These are phyloP conservation scores for Morpho achilles DNA, from an alignment of 2,888 invertebrate genomes.

Conservation along the genomic window DNA sequence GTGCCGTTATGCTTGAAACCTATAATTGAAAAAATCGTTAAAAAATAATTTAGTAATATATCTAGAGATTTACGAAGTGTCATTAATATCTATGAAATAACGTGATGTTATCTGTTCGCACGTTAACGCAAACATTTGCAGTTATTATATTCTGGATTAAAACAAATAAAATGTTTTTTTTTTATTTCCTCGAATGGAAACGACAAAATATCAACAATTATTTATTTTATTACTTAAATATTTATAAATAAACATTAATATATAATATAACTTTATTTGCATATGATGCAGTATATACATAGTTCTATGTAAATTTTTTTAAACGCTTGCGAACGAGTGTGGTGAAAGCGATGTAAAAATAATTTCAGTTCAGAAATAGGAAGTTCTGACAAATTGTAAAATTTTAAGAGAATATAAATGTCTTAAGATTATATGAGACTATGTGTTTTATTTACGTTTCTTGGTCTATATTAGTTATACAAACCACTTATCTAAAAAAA, in stretches of 20 bases:
- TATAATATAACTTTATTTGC: constrained; percentile 16
- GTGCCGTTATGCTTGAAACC: too few species aligned
- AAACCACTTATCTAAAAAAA: too few species aligned
- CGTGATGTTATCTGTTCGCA: too few species aligned
- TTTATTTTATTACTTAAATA: background rate
- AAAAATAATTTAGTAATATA: too few species aligned
- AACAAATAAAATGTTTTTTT: too few species aligned
- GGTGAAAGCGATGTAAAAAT: constrained; percentile 16
- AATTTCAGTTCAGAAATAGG: constrained; percentile 14
- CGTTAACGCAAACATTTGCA: too few species aligned
- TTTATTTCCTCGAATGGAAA: background rate
- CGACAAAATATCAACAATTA: background rate
- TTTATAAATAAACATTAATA: background rate
- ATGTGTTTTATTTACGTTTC: constrained; percentile 25
- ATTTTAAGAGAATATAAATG: constrained; percentile 39
- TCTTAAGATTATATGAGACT: constrained; percentile 27
- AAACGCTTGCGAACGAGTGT: constrained; percentile 13
- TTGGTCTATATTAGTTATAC: too few species aligned
- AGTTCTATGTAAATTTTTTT: constrained; percentile 15
- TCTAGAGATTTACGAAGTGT: too few species aligned
- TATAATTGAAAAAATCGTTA: too few species aligned
- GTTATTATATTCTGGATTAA: too few species aligned
- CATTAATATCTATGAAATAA: too few species aligned
- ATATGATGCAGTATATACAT: constrained; percentile 25
- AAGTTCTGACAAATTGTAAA: constrained; percentile 33